These are phyloP conservation scores for Vireo altiloquus DNA, from an alignment of 2,113 vertebrate species.

Conservation along the genomic window DNA sequence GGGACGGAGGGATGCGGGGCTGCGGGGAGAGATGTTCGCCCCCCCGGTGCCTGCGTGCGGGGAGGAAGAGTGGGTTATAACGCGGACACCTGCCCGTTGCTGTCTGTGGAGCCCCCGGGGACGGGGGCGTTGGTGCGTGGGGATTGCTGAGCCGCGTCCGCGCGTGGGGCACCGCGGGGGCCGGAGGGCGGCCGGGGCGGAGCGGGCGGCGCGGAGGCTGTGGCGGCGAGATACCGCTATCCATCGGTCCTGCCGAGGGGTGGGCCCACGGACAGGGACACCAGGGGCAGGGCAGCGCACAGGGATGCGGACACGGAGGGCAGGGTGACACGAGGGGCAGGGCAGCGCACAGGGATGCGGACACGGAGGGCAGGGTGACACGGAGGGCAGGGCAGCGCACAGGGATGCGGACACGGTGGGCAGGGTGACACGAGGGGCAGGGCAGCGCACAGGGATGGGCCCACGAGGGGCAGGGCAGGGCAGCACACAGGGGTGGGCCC, in stretches of 20 bases:
- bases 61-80: not conserved
- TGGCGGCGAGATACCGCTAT: not conserved
- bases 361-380: too few species aligned
- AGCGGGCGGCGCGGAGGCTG: not conserved
- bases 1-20: not conserved
- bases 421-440: too few species aligned
- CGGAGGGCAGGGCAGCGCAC: too few species aligned
- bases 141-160: not conserved
- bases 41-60: not conserved
- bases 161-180: not conserved
- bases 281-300: not conserved
- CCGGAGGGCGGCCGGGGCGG: not conserved
- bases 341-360: accelerated
- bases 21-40: not conserved
- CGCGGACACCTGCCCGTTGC: not conserved
- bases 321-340: too few species aligned
- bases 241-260: not conserved
- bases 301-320: not conserved
- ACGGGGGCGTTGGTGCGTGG: not conserved
- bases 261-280: not conserved
- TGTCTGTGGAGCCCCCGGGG: not conserved
- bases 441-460: accelerated
- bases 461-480: not conserved
- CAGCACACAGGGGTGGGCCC: not conserved
- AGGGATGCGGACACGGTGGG: not conserved